Conservation (phyloP, 1,140 invertebrate species). For the Trinorchestia longiramus region DNA sequence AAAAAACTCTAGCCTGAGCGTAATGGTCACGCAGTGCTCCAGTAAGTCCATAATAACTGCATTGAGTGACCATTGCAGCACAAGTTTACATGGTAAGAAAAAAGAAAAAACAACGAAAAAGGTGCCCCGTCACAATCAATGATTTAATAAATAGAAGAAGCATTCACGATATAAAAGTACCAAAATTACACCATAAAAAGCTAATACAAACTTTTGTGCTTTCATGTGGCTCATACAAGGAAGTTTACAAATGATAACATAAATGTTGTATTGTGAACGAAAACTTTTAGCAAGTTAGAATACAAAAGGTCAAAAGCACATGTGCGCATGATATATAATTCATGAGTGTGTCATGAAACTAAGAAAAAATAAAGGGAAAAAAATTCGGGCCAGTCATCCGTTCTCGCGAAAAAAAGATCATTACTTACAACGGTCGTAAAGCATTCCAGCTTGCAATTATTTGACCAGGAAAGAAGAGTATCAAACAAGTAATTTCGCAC, state of each 20-base stretch:
- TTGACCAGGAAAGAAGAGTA: background rate
- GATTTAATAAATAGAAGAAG: too few species aligned
- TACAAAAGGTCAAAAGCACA: background rate
- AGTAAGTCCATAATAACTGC: background rate
- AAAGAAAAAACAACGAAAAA: background rate
- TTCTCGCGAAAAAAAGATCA: background rate
- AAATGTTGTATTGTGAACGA: background rate
- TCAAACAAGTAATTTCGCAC: background rate
- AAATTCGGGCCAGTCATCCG: background rate
- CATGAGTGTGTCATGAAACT: background rate
- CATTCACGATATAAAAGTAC: too few species aligned
- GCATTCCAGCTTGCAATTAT: background rate
- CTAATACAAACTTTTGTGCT: background rate
- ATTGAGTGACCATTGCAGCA: background rate
- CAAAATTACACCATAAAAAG: too few species aligned
- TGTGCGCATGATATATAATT: background rate
- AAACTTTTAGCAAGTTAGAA: background rate
- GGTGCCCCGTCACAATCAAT: too few species aligned
- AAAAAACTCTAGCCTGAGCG: too few species aligned
- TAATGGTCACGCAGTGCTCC: background rate
- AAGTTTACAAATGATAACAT: background rate
- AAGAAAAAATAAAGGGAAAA: background rate
- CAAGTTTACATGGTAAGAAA: background rate
- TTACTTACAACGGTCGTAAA: constrained; percentile 8
- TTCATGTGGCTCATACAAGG: background rate